Conservation (phyloP, 2,888 invertebrate genomes). For the Lycia hirtaria region DNA sequence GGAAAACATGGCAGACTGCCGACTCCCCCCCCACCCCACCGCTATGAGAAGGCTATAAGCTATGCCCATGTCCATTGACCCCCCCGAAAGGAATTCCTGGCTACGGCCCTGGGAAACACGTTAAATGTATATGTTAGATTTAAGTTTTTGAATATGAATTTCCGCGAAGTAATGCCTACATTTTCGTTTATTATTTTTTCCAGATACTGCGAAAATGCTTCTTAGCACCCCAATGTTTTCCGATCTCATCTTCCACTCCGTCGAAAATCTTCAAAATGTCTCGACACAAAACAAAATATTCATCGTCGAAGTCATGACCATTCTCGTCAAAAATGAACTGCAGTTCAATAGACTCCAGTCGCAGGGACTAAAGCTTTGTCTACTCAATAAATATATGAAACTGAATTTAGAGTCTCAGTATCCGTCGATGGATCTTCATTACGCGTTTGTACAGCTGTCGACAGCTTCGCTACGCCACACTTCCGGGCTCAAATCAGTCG, state of each 20-base stretch:
- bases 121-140: too few species aligned
- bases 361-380: conserved; percentile 40
- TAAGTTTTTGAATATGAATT: too few species aligned
- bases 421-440: conserved; percentile 38
- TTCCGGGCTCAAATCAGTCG: conserved; percentile 46
- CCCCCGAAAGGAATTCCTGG: too few species aligned
- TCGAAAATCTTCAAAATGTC: conserved; percentile 43
- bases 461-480: conserved; percentile 45
- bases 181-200: conserved; percentile 27
- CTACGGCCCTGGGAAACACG: too few species aligned
- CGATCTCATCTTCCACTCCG: conserved; percentile 48
- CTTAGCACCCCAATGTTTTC: conserved; percentile 53
- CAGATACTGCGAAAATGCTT: conserved; percentile 50
- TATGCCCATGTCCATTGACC: too few species aligned
- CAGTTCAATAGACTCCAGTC: conserved; percentile 53
- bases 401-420: conserved; percentile 33
- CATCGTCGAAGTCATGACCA: conserved; percentile 45
- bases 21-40: too few species aligned
- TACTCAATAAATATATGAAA: conserved; percentile 35
- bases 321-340: conserved; percentile 53
- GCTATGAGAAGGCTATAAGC: too few species aligned
- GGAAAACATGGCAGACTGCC: too few species aligned
- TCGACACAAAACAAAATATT: conserved; percentile 48
- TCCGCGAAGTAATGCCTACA: too few species aligned
- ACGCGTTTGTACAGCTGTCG: conserved; percentile 44